These are phyloP conservation scores for Capitella teleta DNA, from an alignment of 1,140 invertebrate species.

Conservation along the genomic window DNA sequence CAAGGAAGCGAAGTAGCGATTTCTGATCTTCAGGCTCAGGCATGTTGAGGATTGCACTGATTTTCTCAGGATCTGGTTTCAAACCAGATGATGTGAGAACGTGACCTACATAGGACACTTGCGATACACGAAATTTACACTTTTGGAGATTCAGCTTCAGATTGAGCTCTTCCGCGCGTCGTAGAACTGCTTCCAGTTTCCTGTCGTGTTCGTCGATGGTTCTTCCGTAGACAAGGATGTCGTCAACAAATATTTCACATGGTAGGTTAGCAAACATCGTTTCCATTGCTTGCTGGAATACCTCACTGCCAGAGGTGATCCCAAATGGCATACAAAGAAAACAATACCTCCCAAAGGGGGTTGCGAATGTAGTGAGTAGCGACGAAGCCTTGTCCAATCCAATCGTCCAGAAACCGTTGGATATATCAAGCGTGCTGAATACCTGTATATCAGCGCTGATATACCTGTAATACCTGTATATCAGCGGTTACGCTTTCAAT, in stretches of 20 bases:
- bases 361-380: no score
- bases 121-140: constrained; percentile 11
- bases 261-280: no score
- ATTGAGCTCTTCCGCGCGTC: constrained; percentile 24
- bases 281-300: no score
- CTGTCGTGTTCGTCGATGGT: constrained; percentile 1
- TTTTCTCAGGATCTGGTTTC: constrained; percentile 8
- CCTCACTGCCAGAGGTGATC: no score
- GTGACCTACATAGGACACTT: constrained; percentile 11
- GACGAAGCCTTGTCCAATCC: no score
- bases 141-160: constrained; percentile 33
- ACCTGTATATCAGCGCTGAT: no score
- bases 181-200: constrained; percentile 20
- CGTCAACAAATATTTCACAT: no score
- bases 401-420: no score
- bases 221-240: constrained; percentile 3
- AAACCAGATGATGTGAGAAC: constrained; percentile 7
- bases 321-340: no score
- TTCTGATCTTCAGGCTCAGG: constrained; percentile 9
- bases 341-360: no score
- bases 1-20: constrained; percentile 13
- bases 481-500: no score
- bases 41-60: constrained; percentile 9
- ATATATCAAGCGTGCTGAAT: no score
- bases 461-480: background rate